Evolutionary conservation across 2,797 vertebrate genomes (phyloP), one percentile per base, ranked within the genome.

Genomic region (Mastacembelus armatus): DNA sequence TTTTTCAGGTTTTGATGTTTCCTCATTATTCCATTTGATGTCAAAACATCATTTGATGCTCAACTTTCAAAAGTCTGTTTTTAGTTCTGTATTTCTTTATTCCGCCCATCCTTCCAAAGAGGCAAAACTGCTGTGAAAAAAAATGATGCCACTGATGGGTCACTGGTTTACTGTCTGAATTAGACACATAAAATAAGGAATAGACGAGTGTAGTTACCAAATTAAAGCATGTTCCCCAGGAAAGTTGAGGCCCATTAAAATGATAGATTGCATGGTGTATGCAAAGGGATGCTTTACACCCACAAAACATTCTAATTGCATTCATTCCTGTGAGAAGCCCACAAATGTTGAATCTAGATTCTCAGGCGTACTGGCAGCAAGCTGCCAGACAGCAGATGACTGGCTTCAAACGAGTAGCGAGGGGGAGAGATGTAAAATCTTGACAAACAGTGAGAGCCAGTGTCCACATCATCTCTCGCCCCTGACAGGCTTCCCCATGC

Each of bases 231-330:
- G 72, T 87, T 86, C 78, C 83, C 67, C 47, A 55, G 78, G 85
- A 89, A 92, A 86, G 75, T 85, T 87, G 83, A 85, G 73, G 82
- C 91, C 89, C 85, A 92, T 93, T 93, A 91, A 93, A 92, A 92
- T 88, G 89, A 93, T 91, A 91, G 88, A 91, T 93, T 88, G 89
- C 74, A 50, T 82, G 84, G 74, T 90, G 87, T 85, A 89, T 90
- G 84, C 83, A 86, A 80, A 89, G 77, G 79, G 85, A 91, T 71
- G 71, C 65, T 87, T 90, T 88, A 88, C 89, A 90, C 85, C 80
- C 90, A 90, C 89, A 92, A 92, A 93, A 89, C 88, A 88, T 87
- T 89, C 81, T 94, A 93, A 94, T 93, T 93, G 91, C 88, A 83
- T 90, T 92, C 74, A 83, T 85, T 89, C 85, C 84, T 85, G 82